Evolutionary conservation across 2,888 invertebrate genomes (phyloP).

Genomic region (Coenonympha glycerion): DNA sequence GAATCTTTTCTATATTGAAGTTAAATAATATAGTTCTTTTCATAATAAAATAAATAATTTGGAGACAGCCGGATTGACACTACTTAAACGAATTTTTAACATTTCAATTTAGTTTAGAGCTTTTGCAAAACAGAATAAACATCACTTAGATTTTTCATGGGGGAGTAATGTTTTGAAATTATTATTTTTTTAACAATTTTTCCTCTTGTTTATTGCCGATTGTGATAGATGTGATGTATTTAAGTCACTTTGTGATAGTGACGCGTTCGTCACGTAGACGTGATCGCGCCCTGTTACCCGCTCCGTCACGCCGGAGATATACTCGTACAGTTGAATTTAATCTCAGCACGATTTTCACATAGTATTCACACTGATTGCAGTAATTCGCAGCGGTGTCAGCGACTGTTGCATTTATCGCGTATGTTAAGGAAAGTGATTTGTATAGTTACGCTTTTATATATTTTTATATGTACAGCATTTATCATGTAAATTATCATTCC

Average conservation of each 20-base stretch:
- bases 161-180: slow-evolving; percentile 1
- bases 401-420: slow-evolving; percentile 69
- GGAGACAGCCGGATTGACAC: too few relatives aligned
- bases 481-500: slow-evolving; percentile 66
- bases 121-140: too few relatives aligned
- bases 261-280: not conserved
- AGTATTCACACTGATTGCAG: slow-evolving; percentile 56
- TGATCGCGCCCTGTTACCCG: slow-evolving; percentile 61
- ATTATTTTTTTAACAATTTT: slow-evolving; percentile 7
- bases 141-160: not conserved
- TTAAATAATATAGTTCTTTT: too few relatives aligned
- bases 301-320: slow-evolving; percentile 35
- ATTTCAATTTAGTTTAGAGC: too few relatives aligned
- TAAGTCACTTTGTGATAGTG: too few relatives aligned
- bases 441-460: slow-evolving; percentile 64
- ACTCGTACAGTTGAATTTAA: slow-evolving; percentile 44
- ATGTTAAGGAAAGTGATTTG: slow-evolving; percentile 65
- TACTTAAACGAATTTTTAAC: too few relatives aligned
- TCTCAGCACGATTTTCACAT: slow-evolving; percentile 51
- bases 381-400: slow-evolving; percentile 48
- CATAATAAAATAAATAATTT: too few relatives aligned
- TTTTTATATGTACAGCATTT: slow-evolving; percentile 68
- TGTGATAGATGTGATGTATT: slow-evolving; percentile 75
- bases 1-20: too few relatives aligned
- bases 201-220: slow-evolving; percentile 48